Evolutionary conservation across 2,888 invertebrate genomes (phyloP), one percentile per base, ranked within the genome.

Genomic region (Spisula solida): DNA sequence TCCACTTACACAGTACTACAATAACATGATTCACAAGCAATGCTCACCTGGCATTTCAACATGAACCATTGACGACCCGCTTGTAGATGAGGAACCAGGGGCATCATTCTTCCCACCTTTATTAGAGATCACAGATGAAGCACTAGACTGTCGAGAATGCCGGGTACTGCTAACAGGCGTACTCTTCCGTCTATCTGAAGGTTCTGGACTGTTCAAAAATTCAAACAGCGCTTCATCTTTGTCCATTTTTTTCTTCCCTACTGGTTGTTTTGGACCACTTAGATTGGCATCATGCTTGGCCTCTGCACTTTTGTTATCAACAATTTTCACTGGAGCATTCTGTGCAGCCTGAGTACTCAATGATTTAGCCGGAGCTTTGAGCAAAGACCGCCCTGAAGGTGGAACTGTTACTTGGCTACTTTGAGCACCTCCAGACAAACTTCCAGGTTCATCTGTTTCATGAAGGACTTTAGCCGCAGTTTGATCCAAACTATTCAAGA

Each of bases 401-500:
- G 31, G 79, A 55, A 34, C 79, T 55, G 48, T 70, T 6, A 31
- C n/a, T 20, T 29, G 55, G 29, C 34, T 51, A n/a, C 34, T 8
- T 34, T 16, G 18, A 25, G 75, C 41, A 25, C 41, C n/a, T 25
- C 47, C 78, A n/a, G 82, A 70, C 20, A 85, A 18, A 31, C 66
- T 70, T 60, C 80, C 81, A 8, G n/a, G 25, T 29, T 56, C 48
- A 78, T 92, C 91, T 16, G 82, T 81, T 70, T 90, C 94, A 79
- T 95, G 95, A 29, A 97, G 93, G 1, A 98, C 98, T 31, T 97
- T 97, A 0, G 98, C 98, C 41, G 98, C 98, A 96, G 98, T 98
- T 94, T 98, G 97, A 94, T 98, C 98, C 41, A 98, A 96, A 95
- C 98, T 98, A 95, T 98, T 98, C 31, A 98, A 97, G 88, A 98